Base-by-base conservation (phyloP, 2,797 vertebrate species). In the Caiman crocodilus region DNA sequence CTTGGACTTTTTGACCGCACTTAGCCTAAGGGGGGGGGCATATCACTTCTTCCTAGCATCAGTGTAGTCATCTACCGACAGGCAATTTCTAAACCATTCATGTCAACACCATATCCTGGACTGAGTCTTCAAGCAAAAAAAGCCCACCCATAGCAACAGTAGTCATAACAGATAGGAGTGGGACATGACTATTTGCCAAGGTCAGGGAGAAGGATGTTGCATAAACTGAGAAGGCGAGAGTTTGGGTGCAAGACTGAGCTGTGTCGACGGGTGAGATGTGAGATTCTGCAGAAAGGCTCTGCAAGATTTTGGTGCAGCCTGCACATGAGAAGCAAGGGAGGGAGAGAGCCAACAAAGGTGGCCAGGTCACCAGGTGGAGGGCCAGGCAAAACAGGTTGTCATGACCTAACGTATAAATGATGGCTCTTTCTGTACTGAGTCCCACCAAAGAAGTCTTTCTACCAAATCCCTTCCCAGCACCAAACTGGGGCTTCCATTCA, bases 231-330 rank as follows among this genome's bases (percentile, higher is more conserved):
- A 74, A 58, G 35, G 25, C 7, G 64, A 30, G 30, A 87, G 9
- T 3, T 64, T 30, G 16, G n/a, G 75, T 28, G 88, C 61, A 14
- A 71, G 75, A 81, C 79, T 90, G 11, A 76, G 3, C 71, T n/a
- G 61, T 92, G 81, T 60, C 83, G 82, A 90, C 20, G 79, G 82
- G 79, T n/a, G 32, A 80, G 28, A 69, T 76, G 89, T 50, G 35
- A 91, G 59, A 14, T 10, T 91, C 5, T 79, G 23, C n/a, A 79
- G 2, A 12, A 84, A 77, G 32, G 69, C 59, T 58, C 28, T 69
- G 57, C 30, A 57, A 18, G 64, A 78, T 42, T 4, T 2, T 74
- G 85, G 75, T 0, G 0, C 15, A 88, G 25, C 35, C 71, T 69
- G 42, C 42, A 58, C 75, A 82, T 65, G 82, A 87, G 71, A 61